Base-by-base conservation (phyloP, 1,140 invertebrate genomes). In the Drosophila fuyamai region DNA sequence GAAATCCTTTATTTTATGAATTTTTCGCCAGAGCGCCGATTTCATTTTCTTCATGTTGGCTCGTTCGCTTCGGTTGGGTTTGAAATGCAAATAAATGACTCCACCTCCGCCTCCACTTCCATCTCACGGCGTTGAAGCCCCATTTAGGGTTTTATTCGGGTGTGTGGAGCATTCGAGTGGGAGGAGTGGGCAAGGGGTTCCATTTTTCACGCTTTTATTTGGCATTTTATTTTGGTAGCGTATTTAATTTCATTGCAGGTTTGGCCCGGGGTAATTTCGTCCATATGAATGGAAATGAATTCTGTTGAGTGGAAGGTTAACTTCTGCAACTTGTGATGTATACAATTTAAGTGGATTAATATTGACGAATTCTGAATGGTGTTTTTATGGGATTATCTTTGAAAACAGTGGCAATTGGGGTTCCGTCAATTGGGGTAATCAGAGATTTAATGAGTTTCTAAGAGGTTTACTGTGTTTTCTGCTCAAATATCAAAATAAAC, bases 1-100 rank as follows among this genome's bases (percentile, higher is more conserved):
- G 83, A 86, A 88, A 88, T 88, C 80, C 76, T 83, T 88, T 86
- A 88, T 86, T 82, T 83, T 81, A 86, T 81, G 74, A 84, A 84
- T 81, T 79, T 74, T 82, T 76, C 59, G 55, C 53, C 58, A 67
- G 55, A 77, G 83, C 63, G 75, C 70, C 71, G 76, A 81, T 78
- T 85, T 78, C 63, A 81, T 85, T 81, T 86, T 71, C 63, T 74
- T 71, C 61, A 51, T 76, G 79, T 72, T 60, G 75, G 63, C 47
- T 43, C 62, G 51, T 47, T 61, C 43, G 67, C 59, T 65, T 56
- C 66, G 73, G 61, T 68, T 59, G 72, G 72, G 53, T 58, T 76
- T 63, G 62, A 71, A 86, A 83, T 88, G 79, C 84, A 88, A 86
- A 88, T 88, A 78, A 78, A 71, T 70, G 75, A 67, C 35, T 51